Base-by-base conservation (phyloP, 2,888 invertebrate genomes). In the Chydorus sphaericus region DNA sequence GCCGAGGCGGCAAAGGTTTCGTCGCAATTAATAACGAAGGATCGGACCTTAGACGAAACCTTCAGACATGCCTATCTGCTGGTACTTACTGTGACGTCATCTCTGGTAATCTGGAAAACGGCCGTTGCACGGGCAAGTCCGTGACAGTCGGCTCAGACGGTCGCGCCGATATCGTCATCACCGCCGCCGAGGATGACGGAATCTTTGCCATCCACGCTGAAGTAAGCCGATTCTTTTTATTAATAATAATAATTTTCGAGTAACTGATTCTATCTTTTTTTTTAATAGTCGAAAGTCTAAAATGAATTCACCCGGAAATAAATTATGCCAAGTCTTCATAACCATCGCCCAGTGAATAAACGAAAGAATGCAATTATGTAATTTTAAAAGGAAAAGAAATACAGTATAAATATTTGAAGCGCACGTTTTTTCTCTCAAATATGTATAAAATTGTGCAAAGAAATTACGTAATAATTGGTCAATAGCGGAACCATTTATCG, bases 31-130 rank as follows among this genome's bases (percentile, higher is more conserved):
- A 87, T 65, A 77, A 76, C 54, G 83, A 83, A 18, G 66, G 68
- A 23, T 73, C 74, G 62, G 76, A 80, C 61, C 64, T 87, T 31
- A 76, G 76, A 48, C 69, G 73, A 63, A 75, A 65, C 14, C 69
- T 85, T 23, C 77, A 52, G 52, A 52, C 82, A 2, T 82, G 81
- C 57, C 73, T 90, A 30, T 81, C 85, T 1, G 73, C 78, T 49
- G 91, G 91, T 18, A 73, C 63, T 0, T 92, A 92, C 70, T 92
- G 91, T 67, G 91, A 92, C 69, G 74, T 91, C 20, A 85, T 89
- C 61, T 70, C 76, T 57, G 77, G 74, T 56, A 63, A 65, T 1
- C 87, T 86, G 64, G 80, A 81, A 0, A 68, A 70, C 0, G 33
- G 33, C n/a, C 10, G 33, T 14, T 49, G 56, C 28, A 49, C 49